Evolutionary conservation across 2,113 vertebrate genomes (phyloP), one percentile per base, ranked within the genome.

Genomic region (Sorex fumeus): DNA sequence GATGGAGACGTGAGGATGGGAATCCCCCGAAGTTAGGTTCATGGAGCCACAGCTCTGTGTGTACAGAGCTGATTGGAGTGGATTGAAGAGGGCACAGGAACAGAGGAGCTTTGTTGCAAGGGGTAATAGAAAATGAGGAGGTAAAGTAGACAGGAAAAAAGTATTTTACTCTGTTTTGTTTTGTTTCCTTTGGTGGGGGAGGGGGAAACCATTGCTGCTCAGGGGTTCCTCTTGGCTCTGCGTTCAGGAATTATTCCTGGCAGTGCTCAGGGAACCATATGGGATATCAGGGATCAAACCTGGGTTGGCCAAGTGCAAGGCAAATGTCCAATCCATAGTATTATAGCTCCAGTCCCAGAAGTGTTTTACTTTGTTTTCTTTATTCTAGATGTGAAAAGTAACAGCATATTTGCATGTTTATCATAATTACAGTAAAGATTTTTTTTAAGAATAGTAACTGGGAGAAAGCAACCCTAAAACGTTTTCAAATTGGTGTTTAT

Each of bases 401-500:
- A 74, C 12, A 86, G 60, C 50, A 34, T 82, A 57, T 82, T 71
- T 88, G 16, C 2, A 7, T 75, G 77, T 78, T 78, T 30, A 81
- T 78, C 57, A 77, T 71, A 77, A 47, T 40, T 40, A 71, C 28
- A 45, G 53, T 25, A 64, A 21, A 64, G 23, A 64, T 8, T 25
- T 64, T 40, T 40, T 40, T 40, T 40, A 40, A 40, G 40, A 77
- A 76, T 3, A 34, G 7, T 15, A 74, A 9, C 45, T 80, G 34
- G 21, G 66, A 76, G 47, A 76, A 75, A 72, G 84, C 9, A 69
- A 3, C 10, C 57, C 74, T 78, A 74, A 80, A 88, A 64, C 25
- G 21, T 40, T 91, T 85, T 40, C 18, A 30, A 81, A 82, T 30
- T 86, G 28, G 25, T 19, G 71, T 88, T 69, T 83, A 47, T 57